phyloP scores from a whole-genome alignment of 1,140 invertebrate genomes.

The Plodia interpunctella region DNA sequence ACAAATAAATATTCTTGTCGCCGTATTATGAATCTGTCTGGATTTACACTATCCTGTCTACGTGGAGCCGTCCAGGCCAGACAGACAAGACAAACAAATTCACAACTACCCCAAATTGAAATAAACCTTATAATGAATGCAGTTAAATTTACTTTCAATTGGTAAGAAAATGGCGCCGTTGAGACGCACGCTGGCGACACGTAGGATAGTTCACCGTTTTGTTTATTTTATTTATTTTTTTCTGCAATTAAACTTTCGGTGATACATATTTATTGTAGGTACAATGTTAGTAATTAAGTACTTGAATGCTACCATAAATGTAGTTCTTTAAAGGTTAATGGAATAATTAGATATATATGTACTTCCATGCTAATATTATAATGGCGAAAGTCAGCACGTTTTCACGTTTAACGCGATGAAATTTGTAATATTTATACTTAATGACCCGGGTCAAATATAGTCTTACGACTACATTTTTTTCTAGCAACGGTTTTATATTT shows the following conservation, averaged over 20 bases:
- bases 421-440: no score
- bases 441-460: no score
- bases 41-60: conserved; percentile 5
- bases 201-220: conserved; percentile 1
- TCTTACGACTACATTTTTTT: no score
- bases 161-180: neutral
- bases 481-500: no score
- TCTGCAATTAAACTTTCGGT: neutral
- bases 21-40: neutral
- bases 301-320: neutral
- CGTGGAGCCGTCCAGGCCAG: neutral
- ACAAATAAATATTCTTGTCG: conserved; percentile 1
- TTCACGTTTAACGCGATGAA: no score
- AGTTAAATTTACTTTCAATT: neutral
- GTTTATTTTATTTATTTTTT: neutral
- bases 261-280: neutral
- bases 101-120: neutral
- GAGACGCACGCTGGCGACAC: neutral
- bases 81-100: conserved; percentile 12
- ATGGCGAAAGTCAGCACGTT: no score
- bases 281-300: neutral
- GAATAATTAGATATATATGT: no score
- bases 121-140: neutral
- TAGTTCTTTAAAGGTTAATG: neutral
- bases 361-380: no score